These are phyloP conservation scores for Eolophus roseicapilla DNA, from an alignment of 2,113 vertebrate genomes.

Conservation along the genomic window DNA sequence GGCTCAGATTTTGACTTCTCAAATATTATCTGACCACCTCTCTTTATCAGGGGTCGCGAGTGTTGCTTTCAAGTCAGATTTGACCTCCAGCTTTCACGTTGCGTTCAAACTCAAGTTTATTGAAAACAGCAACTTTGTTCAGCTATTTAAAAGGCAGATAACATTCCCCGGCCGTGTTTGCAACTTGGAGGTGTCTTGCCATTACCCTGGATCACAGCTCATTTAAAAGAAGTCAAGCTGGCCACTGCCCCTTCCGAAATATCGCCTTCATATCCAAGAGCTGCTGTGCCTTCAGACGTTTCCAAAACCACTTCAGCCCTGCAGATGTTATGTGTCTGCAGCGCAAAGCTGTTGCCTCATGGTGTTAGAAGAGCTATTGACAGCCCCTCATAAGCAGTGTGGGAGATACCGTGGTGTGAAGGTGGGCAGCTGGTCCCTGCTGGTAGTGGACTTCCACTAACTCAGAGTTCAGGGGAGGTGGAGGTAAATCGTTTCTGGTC, in stretches of 20 bases:
- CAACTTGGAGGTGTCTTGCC: not conserved
- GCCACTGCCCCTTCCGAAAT: not conserved
- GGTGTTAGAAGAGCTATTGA: not conserved
- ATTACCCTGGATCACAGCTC: not conserved
- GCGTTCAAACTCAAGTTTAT: not conserved
- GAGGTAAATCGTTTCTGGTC: not conserved
- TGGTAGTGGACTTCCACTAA: not conserved
- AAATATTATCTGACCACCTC: conserved; percentile 26
- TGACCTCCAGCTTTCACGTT: not conserved
- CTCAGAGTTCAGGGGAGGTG: not conserved
- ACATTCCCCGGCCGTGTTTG: not conserved
- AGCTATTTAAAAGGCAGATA: conserved; percentile 2
- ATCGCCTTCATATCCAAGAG: not conserved
- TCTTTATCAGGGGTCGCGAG: not conserved
- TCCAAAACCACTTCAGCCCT: not conserved
- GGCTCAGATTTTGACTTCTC: conserved; percentile 43
- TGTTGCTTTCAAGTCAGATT: not conserved
- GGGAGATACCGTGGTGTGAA: fast-evolving
- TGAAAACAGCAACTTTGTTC: not conserved
- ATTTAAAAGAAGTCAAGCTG: not conserved
- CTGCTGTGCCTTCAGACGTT: not conserved
- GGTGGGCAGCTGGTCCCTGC: fast-evolving
- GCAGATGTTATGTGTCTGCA: fast-evolving
- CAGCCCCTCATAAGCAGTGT: fast-evolving
- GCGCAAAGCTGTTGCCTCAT: not conserved